Conservation (phyloP, 2,113 vertebrate genomes). For the Clupea harengus region DNA sequence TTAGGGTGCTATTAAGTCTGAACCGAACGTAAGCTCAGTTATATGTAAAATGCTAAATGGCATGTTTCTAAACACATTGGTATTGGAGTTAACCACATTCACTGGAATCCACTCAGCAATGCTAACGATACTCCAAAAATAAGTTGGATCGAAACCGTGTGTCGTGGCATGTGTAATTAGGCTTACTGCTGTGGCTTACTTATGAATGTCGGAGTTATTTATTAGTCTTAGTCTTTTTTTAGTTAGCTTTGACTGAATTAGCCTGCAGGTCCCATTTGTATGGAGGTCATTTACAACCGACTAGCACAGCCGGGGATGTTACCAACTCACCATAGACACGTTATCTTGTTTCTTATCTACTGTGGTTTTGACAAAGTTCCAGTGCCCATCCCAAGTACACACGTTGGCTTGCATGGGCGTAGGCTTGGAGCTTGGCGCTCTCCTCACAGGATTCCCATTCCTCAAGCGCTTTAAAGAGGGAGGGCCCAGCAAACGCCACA, state of each 20-base stretch:
- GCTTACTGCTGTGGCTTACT: background rate
- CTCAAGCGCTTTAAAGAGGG: conserved; percentile 55
- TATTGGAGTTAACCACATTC: background rate
- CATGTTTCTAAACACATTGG: background rate
- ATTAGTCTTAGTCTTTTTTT: background rate
- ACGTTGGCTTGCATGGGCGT: conserved; percentile 46
- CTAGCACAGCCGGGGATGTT: background rate
- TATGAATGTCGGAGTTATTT: background rate
- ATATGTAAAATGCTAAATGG: background rate
- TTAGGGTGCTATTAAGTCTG: background rate
- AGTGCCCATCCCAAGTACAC: background rate
- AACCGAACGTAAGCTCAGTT: background rate
- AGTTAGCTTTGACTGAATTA: background rate
- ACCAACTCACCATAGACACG: background rate
- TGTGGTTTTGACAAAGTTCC: background rate
- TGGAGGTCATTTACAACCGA: background rate
- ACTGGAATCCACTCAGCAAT: background rate
- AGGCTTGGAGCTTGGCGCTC: background rate
- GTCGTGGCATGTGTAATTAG: background rate
- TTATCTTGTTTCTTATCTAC: background rate
- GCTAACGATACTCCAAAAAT: background rate
- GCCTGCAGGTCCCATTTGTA: background rate
- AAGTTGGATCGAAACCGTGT: background rate
- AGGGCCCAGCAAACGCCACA: conserved; percentile 66
- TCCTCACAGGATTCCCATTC: conserved; percentile 29